These are phyloP conservation scores for Agrochola macilenta DNA, from an alignment of 2,888 invertebrate species.

Conservation along the genomic window DNA sequence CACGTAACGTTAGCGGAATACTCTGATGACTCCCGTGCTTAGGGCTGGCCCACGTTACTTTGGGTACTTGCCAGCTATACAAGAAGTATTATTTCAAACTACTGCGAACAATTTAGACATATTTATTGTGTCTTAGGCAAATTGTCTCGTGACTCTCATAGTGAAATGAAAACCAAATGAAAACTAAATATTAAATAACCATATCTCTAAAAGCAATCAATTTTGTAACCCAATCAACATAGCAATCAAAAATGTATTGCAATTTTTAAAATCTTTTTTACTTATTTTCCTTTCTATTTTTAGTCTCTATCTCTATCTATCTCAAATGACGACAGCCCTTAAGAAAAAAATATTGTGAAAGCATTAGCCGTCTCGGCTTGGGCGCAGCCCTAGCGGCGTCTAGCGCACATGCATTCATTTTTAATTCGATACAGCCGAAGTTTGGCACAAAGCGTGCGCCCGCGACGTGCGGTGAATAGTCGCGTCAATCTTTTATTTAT, in stretches of 20 bases:
- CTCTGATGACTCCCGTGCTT: constrained; percentile 58
- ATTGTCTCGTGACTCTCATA: no score
- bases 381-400: constrained; percentile 62
- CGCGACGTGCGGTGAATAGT: constrained; percentile 75
- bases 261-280: neutral
- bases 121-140: neutral
- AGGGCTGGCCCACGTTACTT: constrained; percentile 45
- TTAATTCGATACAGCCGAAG: constrained; percentile 82
- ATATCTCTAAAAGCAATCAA: no score
- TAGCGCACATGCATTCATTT: constrained; percentile 79
- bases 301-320: neutral
- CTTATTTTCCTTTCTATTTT: neutral
- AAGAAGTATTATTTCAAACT: neutral
- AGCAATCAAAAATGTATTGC: neutral
- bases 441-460: constrained; percentile 80
- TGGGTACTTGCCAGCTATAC: neutral
- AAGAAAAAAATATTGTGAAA: constrained; percentile 19
- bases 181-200: neutral
- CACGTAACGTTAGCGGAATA: constrained; percentile 66
- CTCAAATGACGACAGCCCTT: neutral
- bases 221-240: neutral
- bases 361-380: constrained; percentile 1
- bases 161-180: neutral
- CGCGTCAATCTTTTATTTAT: constrained; percentile 71
- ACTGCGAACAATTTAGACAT: neutral